These are phyloP conservation scores for Strongylocentrotus purpuratus DNA, from an alignment of 35 echinoderm and acorn worm genomes.

Conservation along the genomic window DNA sequence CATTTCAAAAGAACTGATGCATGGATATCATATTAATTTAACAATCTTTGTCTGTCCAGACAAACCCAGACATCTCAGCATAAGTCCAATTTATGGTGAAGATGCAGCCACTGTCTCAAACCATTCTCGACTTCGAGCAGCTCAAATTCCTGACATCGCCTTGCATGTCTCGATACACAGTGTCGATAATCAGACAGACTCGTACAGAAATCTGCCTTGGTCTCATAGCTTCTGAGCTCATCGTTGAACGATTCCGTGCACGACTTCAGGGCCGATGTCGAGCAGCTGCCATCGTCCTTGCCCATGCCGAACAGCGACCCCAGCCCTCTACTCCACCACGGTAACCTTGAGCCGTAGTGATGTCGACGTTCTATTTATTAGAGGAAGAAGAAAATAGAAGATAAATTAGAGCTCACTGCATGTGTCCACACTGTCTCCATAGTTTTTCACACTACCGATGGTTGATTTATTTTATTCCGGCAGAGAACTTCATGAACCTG, in stretches of 20 bases:
- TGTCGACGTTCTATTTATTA: not conserved
- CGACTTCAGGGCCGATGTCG: not conserved
- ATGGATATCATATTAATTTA: not conserved
- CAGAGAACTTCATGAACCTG: too few relatives aligned
- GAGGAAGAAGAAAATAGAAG: not conserved
- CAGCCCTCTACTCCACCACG: not conserved
- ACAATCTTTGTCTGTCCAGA: not conserved
- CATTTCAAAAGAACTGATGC: not conserved
- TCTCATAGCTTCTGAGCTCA: not conserved
- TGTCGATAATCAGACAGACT: constrained; percentile 26
- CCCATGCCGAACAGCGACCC: not conserved
- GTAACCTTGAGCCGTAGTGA: not conserved
- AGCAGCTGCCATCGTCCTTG: constrained; percentile 1
- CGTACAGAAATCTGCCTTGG: not conserved
- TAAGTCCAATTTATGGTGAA: constrained; percentile 12
- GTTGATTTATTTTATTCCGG: too few relatives aligned
- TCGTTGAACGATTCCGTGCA: constrained; percentile 24
- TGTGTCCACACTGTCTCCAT: too few relatives aligned
- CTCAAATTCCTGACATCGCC: not conserved
- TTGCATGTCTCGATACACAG: not conserved
- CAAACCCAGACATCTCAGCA: not conserved
- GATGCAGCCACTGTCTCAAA: not conserved
- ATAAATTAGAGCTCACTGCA: too few relatives aligned
- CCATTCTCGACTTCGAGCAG: not conserved
- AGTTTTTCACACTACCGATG: too few relatives aligned